phyloP scores from a whole-genome alignment of 2,888 invertebrate species.

The Copidosoma aretas region DNA sequence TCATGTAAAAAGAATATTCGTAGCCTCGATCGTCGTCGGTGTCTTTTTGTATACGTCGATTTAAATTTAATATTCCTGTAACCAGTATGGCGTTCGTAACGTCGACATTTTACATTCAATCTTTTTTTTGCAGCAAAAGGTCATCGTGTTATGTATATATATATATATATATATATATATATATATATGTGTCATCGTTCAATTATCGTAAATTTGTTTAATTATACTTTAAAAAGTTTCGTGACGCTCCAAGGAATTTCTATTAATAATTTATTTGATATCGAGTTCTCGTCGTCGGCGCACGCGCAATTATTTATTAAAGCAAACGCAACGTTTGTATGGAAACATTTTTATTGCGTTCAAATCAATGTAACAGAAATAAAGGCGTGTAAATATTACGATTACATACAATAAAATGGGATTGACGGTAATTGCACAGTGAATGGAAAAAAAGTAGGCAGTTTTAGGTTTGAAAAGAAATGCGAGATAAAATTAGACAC shows the following conservation, averaged over 20 bases:
- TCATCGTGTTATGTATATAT: slow-evolving; percentile 4
- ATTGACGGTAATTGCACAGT: slow-evolving; percentile 24
- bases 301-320: slow-evolving; percentile 23
- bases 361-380: slow-evolving; percentile 18
- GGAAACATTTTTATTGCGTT: slow-evolving; percentile 19
- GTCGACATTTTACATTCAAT: too few species aligned
- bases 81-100: not conserved
- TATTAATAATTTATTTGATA: slow-evolving; percentile 17
- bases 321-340: slow-evolving; percentile 11
- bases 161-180: too few species aligned
- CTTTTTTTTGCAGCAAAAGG: not conserved
- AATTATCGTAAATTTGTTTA: slow-evolving; percentile 5
- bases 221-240: slow-evolving; percentile 20
- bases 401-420: not conserved
- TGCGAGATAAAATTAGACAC: slow-evolving; percentile 23
- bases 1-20: slow-evolving; percentile 25
- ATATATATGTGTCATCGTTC: slow-evolving; percentile 15
- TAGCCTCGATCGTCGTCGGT: slow-evolving; percentile 42
- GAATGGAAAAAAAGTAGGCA: slow-evolving; percentile 14
- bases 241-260: slow-evolving; percentile 38
- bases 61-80: not conserved
- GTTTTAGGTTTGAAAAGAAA: slow-evolving; percentile 22
- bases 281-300: slow-evolving; percentile 34
- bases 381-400: slow-evolving; percentile 10
- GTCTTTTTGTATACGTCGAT: slow-evolving; percentile 18